Conservation (phyloP, 2,888 invertebrate species). For the Vannuccia rotundouncinata region DNA sequence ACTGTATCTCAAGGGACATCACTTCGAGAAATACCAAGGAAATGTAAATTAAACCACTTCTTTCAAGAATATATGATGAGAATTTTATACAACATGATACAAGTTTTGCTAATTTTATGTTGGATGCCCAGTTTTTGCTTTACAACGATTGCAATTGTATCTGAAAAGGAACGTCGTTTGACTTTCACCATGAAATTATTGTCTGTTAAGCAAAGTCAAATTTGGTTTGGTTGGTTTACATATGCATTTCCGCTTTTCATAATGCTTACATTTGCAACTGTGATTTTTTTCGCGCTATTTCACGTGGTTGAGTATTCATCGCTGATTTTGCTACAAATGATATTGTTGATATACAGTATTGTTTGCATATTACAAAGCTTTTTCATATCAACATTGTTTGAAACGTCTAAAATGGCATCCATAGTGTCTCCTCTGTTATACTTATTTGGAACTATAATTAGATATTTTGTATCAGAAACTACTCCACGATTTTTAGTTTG, state of each 20-base stretch:
- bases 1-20: neutral
- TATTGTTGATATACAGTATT: neutral
- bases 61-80: neutral
- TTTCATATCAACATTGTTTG: neutral
- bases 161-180: neutral
- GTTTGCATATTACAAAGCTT: neutral
- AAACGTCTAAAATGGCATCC: neutral
- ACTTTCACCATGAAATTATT: neutral
- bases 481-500: neutral
- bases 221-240: neutral
- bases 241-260: neutral
- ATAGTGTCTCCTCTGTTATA: neutral
- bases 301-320: neutral
- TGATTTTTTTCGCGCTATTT: neutral
- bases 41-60: neutral
- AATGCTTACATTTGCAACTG: neutral
- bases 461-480: neutral
- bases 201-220: neutral
- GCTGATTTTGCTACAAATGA: neutral
- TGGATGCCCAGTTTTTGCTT: conserved; percentile 15
- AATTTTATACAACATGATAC: neutral
- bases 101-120: neutral
- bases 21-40: neutral
- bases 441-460: neutral
- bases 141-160: neutral